Evolutionary conservation across 2,888 invertebrate species (phyloP), one percentile per base, ranked within the genome.

Genomic region (Pantelozetes paolii): DNA sequence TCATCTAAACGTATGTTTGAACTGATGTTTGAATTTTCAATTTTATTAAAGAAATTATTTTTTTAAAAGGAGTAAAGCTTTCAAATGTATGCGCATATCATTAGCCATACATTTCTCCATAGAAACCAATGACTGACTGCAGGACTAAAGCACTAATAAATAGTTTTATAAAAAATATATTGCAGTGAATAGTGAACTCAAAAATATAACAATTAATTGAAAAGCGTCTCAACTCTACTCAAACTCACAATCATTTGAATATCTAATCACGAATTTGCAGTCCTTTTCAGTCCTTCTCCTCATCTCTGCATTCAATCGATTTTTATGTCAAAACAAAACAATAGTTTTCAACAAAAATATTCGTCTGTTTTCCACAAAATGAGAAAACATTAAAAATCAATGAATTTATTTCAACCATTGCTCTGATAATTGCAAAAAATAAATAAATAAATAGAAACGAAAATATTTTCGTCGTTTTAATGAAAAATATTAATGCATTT

Each of bases 161-260:
- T 50, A 50, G 50, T 50, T n/a, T 6, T 23, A 50, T 50, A 6
- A 11, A 50, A 50, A 50, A 50, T 20, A 50, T 50, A 50, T n/a
- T 50, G 50, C 15, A 50, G 50, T 20, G 50, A 50, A 50, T n/a
- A 50, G 50, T 50, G 50, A 50, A 59, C 59, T 59, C 59, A 57
- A 57, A 45, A 59, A 18, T 32, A 28, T 20, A 20, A 30, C 59
- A 59, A 59, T 59, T 59, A 59, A 59, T 59, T 59, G 59, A 1
- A 32, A 59, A 59, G 59, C 59, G 59, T 30, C 32, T 59, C 30
- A 59, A 32, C 32, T 50, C 20, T 15, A 45, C 45, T 45, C 45
- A 36, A 45, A 45, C 45, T 57, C 59, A 59, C 15, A 59, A 30
- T 59, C 59, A 59, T 59, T 59, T 59, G 59, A 59, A 59, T 59